Base-by-base conservation (phyloP, 2,888 invertebrate genomes). In the Chamaedrilus cognettii region DNA sequence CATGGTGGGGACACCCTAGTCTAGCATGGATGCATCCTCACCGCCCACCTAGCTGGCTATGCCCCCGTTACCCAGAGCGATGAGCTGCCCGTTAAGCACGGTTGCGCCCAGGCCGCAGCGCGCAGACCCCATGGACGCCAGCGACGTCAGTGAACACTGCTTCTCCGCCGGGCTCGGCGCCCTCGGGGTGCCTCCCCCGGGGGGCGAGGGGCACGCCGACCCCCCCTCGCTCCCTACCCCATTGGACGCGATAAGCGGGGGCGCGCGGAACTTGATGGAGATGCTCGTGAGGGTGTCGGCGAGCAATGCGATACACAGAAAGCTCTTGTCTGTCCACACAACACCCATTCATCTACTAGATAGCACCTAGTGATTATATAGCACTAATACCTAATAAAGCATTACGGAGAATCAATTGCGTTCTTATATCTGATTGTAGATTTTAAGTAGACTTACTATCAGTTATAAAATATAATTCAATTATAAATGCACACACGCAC, bases 31-130 rank as follows among this genome's bases (percentile, higher is more conserved):
- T n/a, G n/a, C n/a, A n/a, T n/a, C n/a, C n/a, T n/a, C n/a, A n/a
- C n/a, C n/a, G n/a, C n/a, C n/a, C n/a, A n/a, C n/a, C n/a, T n/a
- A n/a, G n/a, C n/a, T n/a, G n/a, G n/a, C n/a, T n/a, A n/a, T 15
- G 42, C 11, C 42, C 19, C 11, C 42, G 11, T 42, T 86, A 88
- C 92, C 93, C 85, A 91, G 91, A 68, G 91, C 92, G 73, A 93
- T 85, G 58, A 94, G 87, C 60, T 88, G 88, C 57, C 89, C 89
- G 74, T 88, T 87, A 67, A 91, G 85, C 79, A 89, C 88, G 51
- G 89, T 90, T 69, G 90, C 88, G 65, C 93, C 93, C 65, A 89
- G 88, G 61, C 91, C 90, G 85, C 92, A 91, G 72, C 92, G 87
- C 56, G 88, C 88, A 60, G 87, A 87, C 56, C 86, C 87, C 89